These are phyloP conservation scores for Zelostemma sp. DNA, from an alignment of 1,140 invertebrate species.

Conservation along the genomic window DNA sequence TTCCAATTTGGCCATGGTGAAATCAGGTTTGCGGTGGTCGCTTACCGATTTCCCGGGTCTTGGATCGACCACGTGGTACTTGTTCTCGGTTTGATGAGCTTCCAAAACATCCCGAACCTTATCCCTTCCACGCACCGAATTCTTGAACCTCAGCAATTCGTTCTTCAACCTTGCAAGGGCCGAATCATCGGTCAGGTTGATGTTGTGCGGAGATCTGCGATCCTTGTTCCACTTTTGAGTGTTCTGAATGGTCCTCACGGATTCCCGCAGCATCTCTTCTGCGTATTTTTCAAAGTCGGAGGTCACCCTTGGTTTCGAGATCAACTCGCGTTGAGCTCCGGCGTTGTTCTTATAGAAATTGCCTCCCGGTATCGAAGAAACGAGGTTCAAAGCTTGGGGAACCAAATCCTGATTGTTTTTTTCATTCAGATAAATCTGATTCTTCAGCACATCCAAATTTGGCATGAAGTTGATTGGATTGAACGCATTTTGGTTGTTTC, in stretches of 20 bases:
- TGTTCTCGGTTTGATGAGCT: slow-evolving; percentile 61
- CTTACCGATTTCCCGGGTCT: slow-evolving; percentile 19
- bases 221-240: slow-evolving; percentile 68
- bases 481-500: slow-evolving; percentile 44
- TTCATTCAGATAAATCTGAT: slow-evolving; percentile 58
- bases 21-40: slow-evolving; percentile 48
- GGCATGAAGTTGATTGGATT: slow-evolving; percentile 67
- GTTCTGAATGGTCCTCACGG: slow-evolving; percentile 65
- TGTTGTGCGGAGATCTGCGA: slow-evolving; percentile 33
- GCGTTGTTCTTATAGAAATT: slow-evolving; percentile 61
- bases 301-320: slow-evolving; percentile 56
- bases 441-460: slow-evolving; percentile 60
- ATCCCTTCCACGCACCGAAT: slow-evolving; percentile 44
- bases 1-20: slow-evolving; percentile 54
- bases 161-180: slow-evolving; percentile 56
- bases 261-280: slow-evolving; percentile 68
- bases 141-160: slow-evolving; percentile 57
- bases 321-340: slow-evolving; percentile 44
- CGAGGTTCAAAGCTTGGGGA: slow-evolving; percentile 57
- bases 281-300: slow-evolving; percentile 63
- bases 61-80: slow-evolving; percentile 49
- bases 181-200: slow-evolving; percentile 44
- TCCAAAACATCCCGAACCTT: slow-evolving; percentile 54
- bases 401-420: slow-evolving; percentile 47
- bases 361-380: slow-evolving; percentile 59